Evolutionary conservation across 2,113 vertebrate species (phyloP).

Genomic region (Sminthopsis crassicaudata): DNA sequence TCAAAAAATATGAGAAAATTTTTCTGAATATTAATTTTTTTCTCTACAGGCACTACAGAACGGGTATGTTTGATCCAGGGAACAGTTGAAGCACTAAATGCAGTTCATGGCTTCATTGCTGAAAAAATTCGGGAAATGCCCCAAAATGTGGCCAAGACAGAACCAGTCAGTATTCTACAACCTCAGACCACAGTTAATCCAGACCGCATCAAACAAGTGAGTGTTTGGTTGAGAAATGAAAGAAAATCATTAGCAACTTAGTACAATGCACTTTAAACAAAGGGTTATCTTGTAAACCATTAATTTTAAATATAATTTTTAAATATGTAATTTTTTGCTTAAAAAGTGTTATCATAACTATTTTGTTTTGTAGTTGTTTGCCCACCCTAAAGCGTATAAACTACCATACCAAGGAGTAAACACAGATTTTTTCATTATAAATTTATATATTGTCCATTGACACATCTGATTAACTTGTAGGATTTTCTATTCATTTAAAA

Average conservation of each 20-base stretch:
- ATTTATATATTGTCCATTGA: background rate
- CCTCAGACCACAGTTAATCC: constrained; percentile 99
- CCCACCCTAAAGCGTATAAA: background rate
- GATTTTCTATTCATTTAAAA: constrained; percentile 43
- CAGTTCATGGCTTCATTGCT: constrained; percentile 99
- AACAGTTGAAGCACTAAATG: constrained; percentile 98
- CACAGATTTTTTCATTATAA: constrained; percentile 21
- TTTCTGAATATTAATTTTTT: constrained; percentile 59
- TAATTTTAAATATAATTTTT: background rate
- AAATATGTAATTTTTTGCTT: constrained; percentile 44
- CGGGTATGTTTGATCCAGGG: constrained; percentile 99
- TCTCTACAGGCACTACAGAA: constrained; percentile 95
- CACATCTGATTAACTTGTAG: constrained; percentile 37
- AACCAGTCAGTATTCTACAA: constrained; percentile 99
- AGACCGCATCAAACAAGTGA: constrained; percentile 99
- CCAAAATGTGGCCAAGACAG: constrained; percentile 98
- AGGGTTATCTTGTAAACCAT: constrained; percentile 59
- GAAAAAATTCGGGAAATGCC: constrained; percentile 99
- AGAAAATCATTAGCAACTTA: constrained; percentile 77
- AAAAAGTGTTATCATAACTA: constrained; percentile 58
- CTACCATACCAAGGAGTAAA: constrained; percentile 34
- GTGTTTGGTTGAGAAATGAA: constrained; percentile 83
- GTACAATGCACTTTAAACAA: constrained; percentile 60
- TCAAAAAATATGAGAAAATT: background rate
- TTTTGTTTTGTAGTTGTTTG: constrained; percentile 49